Evolutionary conservation across 2,113 vertebrate species (phyloP).

Genomic region (Tichodroma muraria): DNA sequence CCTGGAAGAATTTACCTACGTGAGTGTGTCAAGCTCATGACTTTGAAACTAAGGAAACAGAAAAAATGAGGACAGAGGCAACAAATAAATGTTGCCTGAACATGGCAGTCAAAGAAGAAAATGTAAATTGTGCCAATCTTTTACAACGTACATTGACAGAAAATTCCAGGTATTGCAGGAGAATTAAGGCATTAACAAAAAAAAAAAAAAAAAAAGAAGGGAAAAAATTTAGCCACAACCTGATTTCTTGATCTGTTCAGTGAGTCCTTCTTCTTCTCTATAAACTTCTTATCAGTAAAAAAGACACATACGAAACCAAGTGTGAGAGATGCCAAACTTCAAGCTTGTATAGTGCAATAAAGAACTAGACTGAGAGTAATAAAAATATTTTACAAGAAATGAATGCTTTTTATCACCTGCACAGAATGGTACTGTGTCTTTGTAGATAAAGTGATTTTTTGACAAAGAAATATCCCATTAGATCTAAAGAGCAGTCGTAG

Average conservation of each 20-base stretch:
- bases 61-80: not conserved
- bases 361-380: not conserved
- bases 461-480: not conserved
- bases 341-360: not conserved
- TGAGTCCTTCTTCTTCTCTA: not conserved
- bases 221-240: not conserved
- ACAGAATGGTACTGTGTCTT: not conserved
- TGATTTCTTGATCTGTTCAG: not conserved
- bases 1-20: rapidly evolving
- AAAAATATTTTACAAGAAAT: not conserved
- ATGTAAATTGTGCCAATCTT: not conserved
- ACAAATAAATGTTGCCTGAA: not conserved
- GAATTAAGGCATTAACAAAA: not conserved
- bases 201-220: no score
- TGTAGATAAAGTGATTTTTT: not conserved
- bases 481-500: not conserved
- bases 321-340: not conserved
- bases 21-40: not conserved
- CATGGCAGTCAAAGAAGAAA: not conserved
- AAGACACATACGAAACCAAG: not conserved
- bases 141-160: not conserved
- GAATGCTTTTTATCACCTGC: not conserved
- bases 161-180: not conserved
- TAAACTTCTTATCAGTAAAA: not conserved
- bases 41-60: not conserved